Base-by-base conservation (phyloP, 2,888 invertebrate species). In the Timema cristinae region DNA sequence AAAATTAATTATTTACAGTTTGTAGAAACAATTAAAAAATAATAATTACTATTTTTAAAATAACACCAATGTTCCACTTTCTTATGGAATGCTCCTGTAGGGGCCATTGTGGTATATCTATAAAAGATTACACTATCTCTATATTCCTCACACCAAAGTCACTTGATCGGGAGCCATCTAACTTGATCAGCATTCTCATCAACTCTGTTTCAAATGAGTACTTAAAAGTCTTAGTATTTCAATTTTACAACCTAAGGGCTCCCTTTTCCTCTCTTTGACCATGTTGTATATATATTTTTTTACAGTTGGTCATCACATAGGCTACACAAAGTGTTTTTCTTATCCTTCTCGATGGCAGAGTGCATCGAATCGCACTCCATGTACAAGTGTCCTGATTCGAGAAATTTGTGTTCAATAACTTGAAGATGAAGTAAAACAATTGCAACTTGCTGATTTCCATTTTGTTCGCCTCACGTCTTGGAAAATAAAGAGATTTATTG, bases 311-410 rank as follows among this genome's bases (percentile, higher is more conserved):
- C 59, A 67, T 49, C 15, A 13, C 50, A 67, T 49, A 47, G n/a
- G n/a, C n/a, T n/a, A n/a, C 9, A 67, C n/a, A 10, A 13, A 50
- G 49, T 49, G 50, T 76, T 66, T 75, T 75, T 77, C 67, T 77
- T 76, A 68, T 73, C 73, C 54, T 61, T 66, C 51, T 78, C 77
- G 67, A 76, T 78, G 10, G 76, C 70, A 72, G 71, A 74, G 56
- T 78, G 76, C 77, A 77, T 78, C 10, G 71, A 72, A 69, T 77
- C 77, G 9, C 72, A 72, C 59, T 78, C 76, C 74, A 77, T 78
- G 68, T 73, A 73, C 16, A 72, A 74, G 71, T 78, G 77, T 8
- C 76, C 77, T 52, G 70, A 74, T 67, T 78, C 77, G 61, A 77
- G 73, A 73, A 77, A 77, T n/a, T 76, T 77, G 15, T 77, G 75